Evolutionary conservation across 2,888 invertebrate genomes (phyloP).

Genomic region (Drosophila infuscata): DNA sequence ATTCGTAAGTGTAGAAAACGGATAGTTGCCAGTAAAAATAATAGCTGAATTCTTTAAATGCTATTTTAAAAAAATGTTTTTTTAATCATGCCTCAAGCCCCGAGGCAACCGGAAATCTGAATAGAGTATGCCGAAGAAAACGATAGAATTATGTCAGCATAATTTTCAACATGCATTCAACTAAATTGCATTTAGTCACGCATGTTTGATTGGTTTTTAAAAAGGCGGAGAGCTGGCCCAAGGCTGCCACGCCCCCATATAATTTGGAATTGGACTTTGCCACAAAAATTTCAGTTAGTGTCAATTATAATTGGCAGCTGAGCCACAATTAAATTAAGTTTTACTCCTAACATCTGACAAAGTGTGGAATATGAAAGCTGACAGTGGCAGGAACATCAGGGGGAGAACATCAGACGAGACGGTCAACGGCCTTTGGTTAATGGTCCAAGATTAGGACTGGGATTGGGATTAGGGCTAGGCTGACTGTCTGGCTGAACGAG

Average conservation of each 20-base stretch:
- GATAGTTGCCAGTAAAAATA: background rate
- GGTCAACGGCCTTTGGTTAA: constrained; percentile 71
- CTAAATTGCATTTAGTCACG: constrained; percentile 71
- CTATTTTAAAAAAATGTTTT: constrained; percentile 15
- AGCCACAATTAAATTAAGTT: constrained; percentile 42
- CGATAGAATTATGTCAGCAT: constrained; percentile 66
- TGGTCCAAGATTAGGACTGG: constrained; percentile 45
- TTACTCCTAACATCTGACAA: constrained; percentile 35
- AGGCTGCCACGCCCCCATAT: constrained; percentile 50
- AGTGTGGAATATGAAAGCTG: constrained; percentile 44
- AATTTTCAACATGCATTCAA: constrained; percentile 62
- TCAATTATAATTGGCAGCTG: constrained; percentile 36
- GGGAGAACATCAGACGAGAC: constrained; percentile 28
- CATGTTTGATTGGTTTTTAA: constrained; percentile 70
- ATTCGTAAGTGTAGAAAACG: background rate
- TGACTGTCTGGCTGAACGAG: constrained; percentile 1
- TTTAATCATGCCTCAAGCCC: constrained; percentile 31
- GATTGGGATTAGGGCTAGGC: constrained; percentile 1
- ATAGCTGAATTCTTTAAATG: constrained; percentile 6
- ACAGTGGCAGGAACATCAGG: constrained; percentile 19
- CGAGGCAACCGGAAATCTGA: constrained; percentile 60
- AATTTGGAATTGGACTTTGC: constrained; percentile 10
- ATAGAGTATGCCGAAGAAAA: constrained; percentile 21
- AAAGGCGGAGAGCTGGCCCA: constrained; percentile 29
- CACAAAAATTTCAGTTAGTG: constrained; percentile 12